A percentile compares a stretch with the other conserved stretches of the same genome.
Conservation (phyloP, 2,797 vertebrate genomes). For the Nannoperca australis region DNA sequence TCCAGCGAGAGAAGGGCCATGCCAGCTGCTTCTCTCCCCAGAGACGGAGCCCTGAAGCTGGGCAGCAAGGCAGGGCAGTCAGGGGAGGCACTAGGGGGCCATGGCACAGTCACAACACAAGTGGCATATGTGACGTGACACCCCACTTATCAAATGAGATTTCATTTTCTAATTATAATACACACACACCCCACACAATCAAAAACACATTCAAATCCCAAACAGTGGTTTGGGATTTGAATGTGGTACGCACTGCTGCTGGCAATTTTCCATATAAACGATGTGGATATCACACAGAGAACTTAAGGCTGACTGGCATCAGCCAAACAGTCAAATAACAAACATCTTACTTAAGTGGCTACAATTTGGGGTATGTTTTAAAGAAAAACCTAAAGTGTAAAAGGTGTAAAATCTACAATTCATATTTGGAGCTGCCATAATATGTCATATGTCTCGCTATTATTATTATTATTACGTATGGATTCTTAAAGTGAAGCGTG, state of each 20-base stretch:
- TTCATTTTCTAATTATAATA: conserved; percentile 65
- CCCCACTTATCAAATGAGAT: conserved; percentile 79
- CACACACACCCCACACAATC: not conserved
- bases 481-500: not conserved
- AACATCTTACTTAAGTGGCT: not conserved
- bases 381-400: no score
- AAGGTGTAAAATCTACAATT: no score
- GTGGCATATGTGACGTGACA: conserved; percentile 76
- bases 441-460: no score
- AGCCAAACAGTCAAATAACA: not conserved
- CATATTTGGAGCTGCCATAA: no score
- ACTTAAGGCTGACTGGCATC: not conserved
- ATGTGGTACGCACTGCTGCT: conserved; percentile 3
- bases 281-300: not conserved
- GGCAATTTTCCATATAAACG: not conserved
- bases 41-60: conserved; percentile 80
- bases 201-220: conserved; percentile 12
- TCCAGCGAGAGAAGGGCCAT: conserved; percentile 79
- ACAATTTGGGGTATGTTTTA: not conserved
- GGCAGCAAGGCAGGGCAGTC: conserved; percentile 73
- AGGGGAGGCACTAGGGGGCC: conserved; percentile 50
- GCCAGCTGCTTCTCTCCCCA: conserved; percentile 83
- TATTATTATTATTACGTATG: no score
- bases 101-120: conserved; percentile 85
- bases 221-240: conserved; percentile 21